Evolutionary conservation across 2,888 invertebrate species (phyloP), one percentile per base, ranked within the genome.

Genomic region (Papilio demoleus): DNA sequence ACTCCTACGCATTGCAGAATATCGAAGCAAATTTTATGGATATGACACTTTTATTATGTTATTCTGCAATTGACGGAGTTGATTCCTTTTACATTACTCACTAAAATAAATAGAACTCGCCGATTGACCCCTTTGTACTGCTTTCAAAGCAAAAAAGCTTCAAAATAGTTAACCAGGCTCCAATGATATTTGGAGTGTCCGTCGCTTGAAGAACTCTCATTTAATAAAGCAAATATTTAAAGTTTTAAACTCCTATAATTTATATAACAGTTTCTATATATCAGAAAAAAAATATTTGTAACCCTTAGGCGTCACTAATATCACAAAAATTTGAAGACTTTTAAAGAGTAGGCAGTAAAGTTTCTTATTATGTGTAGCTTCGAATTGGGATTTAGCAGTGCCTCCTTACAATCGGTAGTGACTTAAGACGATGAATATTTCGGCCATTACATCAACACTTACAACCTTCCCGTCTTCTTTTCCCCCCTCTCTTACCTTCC

Each of bases 1-100:
- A 78, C 79, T 77, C 81, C 78, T 74, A 82, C 79, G 78, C 79
- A 76, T 68, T 70, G 58, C 72, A 74, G 71, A 70, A 63, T 70
- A 67, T 40, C 47, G 9, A 40, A 67, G 11, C 38, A 71, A 71
- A 36, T 27, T 36, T 45, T 53, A 47, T 67, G 68, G 70, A 72
- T 42, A 38, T 19, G 67, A 65, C 56, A 53, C 36, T 42, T 60
- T 24, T 24, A 56, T 58, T 64, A 27, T 6, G 14, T 27, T 22
- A n/a, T n/a, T n/a, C n/a, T n/a, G n/a, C n/a, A n/a, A n/a, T n/a
- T n/a, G n/a, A n/a, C n/a, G n/a, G n/a, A n/a, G n/a, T n/a, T n/a
- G n/a, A n/a, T n/a, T n/a, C n/a, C n/a, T n/a, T 58, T 58, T 27
- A 27, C 24, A 59, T 36, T 34, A 17, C 19, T 59, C 34, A 59